Base-by-base conservation (phyloP, 2,797 vertebrate species). In the Sebastes glaucus region DNA sequence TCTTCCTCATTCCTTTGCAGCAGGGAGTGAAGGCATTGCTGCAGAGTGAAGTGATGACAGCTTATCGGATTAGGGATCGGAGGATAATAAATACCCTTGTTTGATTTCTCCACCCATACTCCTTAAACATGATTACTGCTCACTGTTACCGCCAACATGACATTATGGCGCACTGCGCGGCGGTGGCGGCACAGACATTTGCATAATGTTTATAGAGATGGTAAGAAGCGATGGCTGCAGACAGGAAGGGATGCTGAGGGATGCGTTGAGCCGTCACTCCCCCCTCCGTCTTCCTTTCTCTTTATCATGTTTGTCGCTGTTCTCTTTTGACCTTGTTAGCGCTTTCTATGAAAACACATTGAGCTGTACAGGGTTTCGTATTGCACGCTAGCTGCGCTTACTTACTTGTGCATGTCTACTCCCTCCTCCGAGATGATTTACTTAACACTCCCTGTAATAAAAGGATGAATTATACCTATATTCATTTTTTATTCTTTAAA, bases 21-120 rank as follows among this genome's bases (percentile, higher is more conserved):
- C 57, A 32, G 69, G 8, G 6, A 28, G 55, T 32, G 71, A 86
- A 88, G 81, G 62, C 87, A 87, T 87, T 53, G 81, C 87, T 86
- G 87, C 82, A 79, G 87, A 94, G 91, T 92, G 92, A 93, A 95
- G 93, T 93, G 94, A 93, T 93, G 91, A 89, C 91, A 92, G 93
- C 71, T 95, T 95, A 95, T 95, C 89, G 87, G 94, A 95, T 96
- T 94, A 95, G 84, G 84, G 87, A 94, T 95, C 90, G 63, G 84
- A 30, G 81, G 87, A 93, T 95, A 94, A 94, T 95, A 95, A 96
- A 95, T 93, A 92, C 87, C 82, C 92, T 91, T 92, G 93, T 94
- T 94, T 94, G 94, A 93, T 93, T 93, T 89, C 92, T 93, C 89
- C 86, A 85, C 91, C 91, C 92, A 87, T 93, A 88, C 91, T 91